Base-by-base conservation (phyloP, 2,113 vertebrate genomes). In the Rousettus leschenaultii region DNA sequence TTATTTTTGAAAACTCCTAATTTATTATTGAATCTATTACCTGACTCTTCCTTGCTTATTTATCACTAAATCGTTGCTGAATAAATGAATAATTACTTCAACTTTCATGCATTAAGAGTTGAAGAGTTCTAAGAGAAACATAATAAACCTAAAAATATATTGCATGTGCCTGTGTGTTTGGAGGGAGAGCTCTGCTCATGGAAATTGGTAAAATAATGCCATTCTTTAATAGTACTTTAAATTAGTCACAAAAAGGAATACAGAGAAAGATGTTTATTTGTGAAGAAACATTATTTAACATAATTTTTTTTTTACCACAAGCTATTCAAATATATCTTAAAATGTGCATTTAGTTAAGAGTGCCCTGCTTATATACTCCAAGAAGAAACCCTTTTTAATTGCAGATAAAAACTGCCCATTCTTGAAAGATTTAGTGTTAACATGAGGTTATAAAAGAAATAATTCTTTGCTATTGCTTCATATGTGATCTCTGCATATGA, bases 121-220 rank as follows among this genome's bases (percentile, higher is more conserved):
- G 13, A 86, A 63, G 35, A 91, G 19, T n/a, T 86, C 26, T 66
- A 86, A 48, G 12, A 89, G 10, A 57, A 80, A 85, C 9, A 92
- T 48, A 71, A 85, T 65, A 66, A 85, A 92, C 10, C 35, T 57
- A 73, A 85, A 85, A 92, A 14, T 9, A 53, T 35, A 51, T 6
- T 35, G 4, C 1, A 65, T 51, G n/a, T 65, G 48, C 48, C 48
- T 51, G 13, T 71, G 5, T 89, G 24, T 89, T 68, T 86, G 4
- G 18, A 77, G 10, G 40, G 30, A 51, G 59, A 70, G 10, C 55
- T 57, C 43, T 78, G 63, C 7, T 87, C 65, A 78, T 48, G 16
- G 63, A 57, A 88, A 92, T 57, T 89, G 55, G 18, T 63, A 91
- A 94, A 86, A 94, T 48, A 61, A 82, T 85, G 73, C 57, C 51